Conservation (phyloP, 2,797 vertebrate species). For the Pempheris klunzingeri region DNA sequence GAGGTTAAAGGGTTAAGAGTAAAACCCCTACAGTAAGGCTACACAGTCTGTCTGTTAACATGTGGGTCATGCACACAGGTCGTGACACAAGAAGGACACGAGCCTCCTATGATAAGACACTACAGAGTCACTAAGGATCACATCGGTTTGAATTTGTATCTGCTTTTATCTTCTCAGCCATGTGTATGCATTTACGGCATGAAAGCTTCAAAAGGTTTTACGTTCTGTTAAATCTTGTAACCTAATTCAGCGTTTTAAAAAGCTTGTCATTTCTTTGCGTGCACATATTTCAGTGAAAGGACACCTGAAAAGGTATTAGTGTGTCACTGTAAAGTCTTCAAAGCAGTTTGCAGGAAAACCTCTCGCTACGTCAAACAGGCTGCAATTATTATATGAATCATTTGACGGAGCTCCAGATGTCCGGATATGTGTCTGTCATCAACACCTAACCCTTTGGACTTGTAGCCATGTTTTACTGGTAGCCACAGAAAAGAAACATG, state of each 20-base stretch:
- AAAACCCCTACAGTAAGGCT: no score
- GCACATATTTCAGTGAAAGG: not conserved
- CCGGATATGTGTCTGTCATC: not conserved
- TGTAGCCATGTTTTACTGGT: not conserved
- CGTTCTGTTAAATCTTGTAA: not conserved
- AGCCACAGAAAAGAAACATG: conserved; percentile 3
- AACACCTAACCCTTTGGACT: not conserved
- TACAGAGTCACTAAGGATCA: no score
- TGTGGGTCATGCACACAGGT: no score
- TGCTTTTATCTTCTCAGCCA: no score
- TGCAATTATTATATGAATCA: not conserved
- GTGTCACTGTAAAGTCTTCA: not conserved
- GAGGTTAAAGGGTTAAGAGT: no score
- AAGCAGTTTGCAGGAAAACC: not conserved
- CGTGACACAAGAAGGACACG: no score
- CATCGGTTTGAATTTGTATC: no score
- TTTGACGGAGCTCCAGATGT: not conserved
- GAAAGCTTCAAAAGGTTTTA: not conserved
- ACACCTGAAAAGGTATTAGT: no score
- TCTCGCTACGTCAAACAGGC: not conserved
- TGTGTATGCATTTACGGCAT: no score
- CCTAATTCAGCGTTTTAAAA: not conserved
- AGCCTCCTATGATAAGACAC: no score
- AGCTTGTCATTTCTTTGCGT: not conserved
- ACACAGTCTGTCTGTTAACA: no score